phyloP scores from a whole-genome alignment of 2,888 invertebrate species.

The Fragum whitleyi region DNA sequence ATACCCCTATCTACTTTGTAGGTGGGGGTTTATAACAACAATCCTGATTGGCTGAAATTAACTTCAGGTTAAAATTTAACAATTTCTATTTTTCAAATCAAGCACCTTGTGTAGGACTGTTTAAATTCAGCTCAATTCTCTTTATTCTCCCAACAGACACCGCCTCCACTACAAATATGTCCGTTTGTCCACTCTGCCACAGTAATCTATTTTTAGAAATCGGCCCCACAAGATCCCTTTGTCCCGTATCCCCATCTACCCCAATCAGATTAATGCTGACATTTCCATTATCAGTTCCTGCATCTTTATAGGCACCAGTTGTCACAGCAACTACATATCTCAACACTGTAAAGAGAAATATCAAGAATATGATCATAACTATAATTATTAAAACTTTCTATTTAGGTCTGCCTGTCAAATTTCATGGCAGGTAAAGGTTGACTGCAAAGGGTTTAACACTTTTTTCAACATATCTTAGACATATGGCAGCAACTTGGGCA shows the following conservation, averaged over 20 bases:
- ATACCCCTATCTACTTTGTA: too few relatives aligned
- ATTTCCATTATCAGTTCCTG: constrained; percentile 75
- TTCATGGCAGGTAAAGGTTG: background rate
- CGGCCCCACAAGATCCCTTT: constrained; percentile 63
- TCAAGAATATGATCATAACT: background rate
- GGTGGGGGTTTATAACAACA: too few relatives aligned
- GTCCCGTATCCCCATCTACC: constrained; percentile 81
- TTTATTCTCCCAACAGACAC: constrained; percentile 80
- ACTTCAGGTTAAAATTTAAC: too few relatives aligned
- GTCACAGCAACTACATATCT: constrained; percentile 81
- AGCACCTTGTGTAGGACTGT: constrained; percentile 56
- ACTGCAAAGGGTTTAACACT: too few relatives aligned
- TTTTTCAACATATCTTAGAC: too few relatives aligned
- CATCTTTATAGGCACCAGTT: constrained; percentile 78
- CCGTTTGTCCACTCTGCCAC: constrained; percentile 77
- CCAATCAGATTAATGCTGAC: constrained; percentile 80
- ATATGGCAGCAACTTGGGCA: too few relatives aligned
- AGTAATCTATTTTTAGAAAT: constrained; percentile 60
- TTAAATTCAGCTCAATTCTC: constrained; percentile 74
- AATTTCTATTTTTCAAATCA: too few relatives aligned
- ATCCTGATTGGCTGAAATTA: too few relatives aligned
- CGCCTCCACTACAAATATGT: constrained; percentile 81
- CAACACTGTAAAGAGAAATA: constrained; percentile 70
- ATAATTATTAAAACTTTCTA: background rate
- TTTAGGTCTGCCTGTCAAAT: background rate